Base-by-base conservation (phyloP, 2,113 vertebrate species). In the Perccottus glenii region DNA sequence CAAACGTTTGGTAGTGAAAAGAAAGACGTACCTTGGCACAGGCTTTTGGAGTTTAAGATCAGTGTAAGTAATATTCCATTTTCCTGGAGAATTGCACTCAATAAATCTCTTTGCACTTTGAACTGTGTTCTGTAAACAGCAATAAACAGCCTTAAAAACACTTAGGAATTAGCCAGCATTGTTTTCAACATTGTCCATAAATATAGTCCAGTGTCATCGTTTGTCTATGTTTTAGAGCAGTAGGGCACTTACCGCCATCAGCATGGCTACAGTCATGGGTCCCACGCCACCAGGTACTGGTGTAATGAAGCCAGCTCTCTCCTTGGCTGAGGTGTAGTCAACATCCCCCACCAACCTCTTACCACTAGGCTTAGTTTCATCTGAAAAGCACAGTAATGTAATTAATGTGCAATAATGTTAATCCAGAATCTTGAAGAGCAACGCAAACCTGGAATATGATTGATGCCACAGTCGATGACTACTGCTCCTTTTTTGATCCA, bases 191-290 rank as follows among this genome's bases (percentile, higher is more conserved):
- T 4, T 53, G 11, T 53, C 32, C 9, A 4, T 27, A n/a, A 36
- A 36, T 55, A 55, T 36, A n/a, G 36, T 11, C 19, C 19, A 15
- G 3, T 50, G 7, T 40, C 8, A 40, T 4, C 8, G 4, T 55
- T 12, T n/a, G 51, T 10, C 19, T 12, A n/a, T n/a, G 6, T 36
- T n/a, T 63, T 36, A 10, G 16, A 11, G 46, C 14, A 11, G 50
- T 16, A 15, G 9, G 2, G n/a, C 16, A 60, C 33, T 27, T 85
- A 99, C 98, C 93, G 94, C 92, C 98, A 99, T 99, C 16, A 99
- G 91, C 97, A 99, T 99, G 16, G 96, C 97, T 16, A 99, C 98
- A 0, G 98, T 99, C 98, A 99, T 99, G 33, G 98, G 98, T 16
- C 98, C 98, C 0, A 99, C 97, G 0, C 98, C 98, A 0, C 98